Evolutionary conservation across 2,113 vertebrate genomes (phyloP), one percentile per base, ranked within the genome.

Genomic region (Phocoena phocoena): DNA sequence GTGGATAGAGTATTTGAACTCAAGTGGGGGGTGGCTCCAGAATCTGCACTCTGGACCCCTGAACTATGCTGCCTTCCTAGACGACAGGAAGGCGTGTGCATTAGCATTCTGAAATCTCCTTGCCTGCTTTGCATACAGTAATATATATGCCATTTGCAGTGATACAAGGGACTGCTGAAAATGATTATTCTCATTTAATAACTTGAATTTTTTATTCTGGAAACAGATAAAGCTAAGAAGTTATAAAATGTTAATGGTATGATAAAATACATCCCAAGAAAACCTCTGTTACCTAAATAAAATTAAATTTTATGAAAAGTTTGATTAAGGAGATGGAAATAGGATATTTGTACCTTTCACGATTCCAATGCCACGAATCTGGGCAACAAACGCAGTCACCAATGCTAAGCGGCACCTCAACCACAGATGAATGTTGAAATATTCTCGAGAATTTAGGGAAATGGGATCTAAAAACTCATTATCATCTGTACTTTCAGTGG

Each of bases 341-440:
- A 80, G 76, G 53, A 26, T 31, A 31, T 33, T 5, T 85, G 62
- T 98, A 99, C 99, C 99, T 98, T 98, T 96, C 65, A 98, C 71
- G 6, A 98, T 76, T 95, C 96, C 96, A 63, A 98, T 67, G 6
- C 97, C 98, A 47, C 84, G 98, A 38, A 99, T 96, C 88, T 99
- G 99, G 81, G 98, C 95, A 47, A 97, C 82, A 15, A 99, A 98
- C 0, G 99, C 98, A 50, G 88, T 98, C 87, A 99, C 97, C 58
- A 99, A 68, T 4, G 82, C 97, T 62, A 99, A 76, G 36, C 99
- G 99, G 96, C 99, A 99, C 77, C 90, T 98, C 89, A 99, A 96
- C 99, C 99, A 99, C 73, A 99, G 94, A 41, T 79, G 97, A 13
- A 97, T 74, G 50, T 98, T 99, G 93, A 98, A 62, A 58, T 98